A percentile compares a stretch with the other conserved stretches of the same genome.
phyloP scores from a whole-genome alignment of 92 coral and sea anemone species.

The Palythoa grandiflora region DNA sequence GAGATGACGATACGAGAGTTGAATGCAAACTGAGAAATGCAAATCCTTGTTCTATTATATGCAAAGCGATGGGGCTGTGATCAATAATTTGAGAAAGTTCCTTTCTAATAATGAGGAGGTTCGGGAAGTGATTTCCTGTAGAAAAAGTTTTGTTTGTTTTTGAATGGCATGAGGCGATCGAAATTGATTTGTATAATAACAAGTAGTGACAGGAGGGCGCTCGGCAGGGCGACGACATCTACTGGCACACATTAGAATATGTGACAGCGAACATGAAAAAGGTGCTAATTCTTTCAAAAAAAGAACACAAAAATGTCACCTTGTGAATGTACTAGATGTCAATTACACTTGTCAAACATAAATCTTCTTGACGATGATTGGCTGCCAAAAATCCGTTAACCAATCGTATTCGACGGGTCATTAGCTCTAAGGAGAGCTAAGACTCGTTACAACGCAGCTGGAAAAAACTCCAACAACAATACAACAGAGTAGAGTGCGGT shows the following conservation, averaged over 20 bases:
- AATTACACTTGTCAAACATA: slow-evolving; percentile 89
- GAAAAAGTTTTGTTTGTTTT: slow-evolving; percentile 27
- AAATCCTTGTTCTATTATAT: slow-evolving; percentile 23
- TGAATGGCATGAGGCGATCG: slow-evolving; percentile 29
- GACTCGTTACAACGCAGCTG: slow-evolving; percentile 97
- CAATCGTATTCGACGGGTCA: slow-evolving; percentile 83
- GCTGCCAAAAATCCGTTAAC: slow-evolving; percentile 68
- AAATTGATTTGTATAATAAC: slow-evolving; percentile 61
- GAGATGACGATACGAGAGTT: slow-evolving; percentile 28
- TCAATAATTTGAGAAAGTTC: slow-evolving; percentile 22
- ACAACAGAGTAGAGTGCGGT: slow-evolving; percentile 55
- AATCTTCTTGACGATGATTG: slow-evolving; percentile 77
- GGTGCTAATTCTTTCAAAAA: slow-evolving; percentile 99
- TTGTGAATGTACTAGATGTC: slow-evolving; percentile 95
- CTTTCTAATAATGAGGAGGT: slow-evolving; percentile 32
- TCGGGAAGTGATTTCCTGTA: slow-evolving; percentile 27
- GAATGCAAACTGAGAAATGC: slow-evolving; percentile 18
- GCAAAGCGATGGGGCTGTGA: slow-evolving; percentile 17
- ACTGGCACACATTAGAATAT: slow-evolving; percentile 81
- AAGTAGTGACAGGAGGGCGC: slow-evolving; percentile 71
- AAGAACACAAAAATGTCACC: slow-evolving; percentile 97
- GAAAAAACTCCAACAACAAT: slow-evolving; percentile 87
- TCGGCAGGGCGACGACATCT: slow-evolving; percentile 80
- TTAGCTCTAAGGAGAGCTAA: slow-evolving; percentile 88
- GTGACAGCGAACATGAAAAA: slow-evolving; percentile 97